These are phyloP conservation scores for Euclidia mi DNA, from an alignment of 2,888 invertebrate species.

Conservation along the genomic window DNA sequence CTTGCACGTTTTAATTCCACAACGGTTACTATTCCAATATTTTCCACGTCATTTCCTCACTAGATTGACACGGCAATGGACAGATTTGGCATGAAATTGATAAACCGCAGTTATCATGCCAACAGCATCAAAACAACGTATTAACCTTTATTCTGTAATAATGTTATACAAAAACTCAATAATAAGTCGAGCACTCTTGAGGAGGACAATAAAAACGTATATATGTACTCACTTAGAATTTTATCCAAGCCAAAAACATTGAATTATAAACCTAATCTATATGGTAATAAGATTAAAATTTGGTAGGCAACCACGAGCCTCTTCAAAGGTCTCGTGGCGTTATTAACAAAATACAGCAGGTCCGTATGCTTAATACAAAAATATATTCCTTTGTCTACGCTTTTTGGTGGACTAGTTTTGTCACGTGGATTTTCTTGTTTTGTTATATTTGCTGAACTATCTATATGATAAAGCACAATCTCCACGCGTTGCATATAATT, in stretches of 20 bases:
- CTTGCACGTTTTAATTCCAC: no score
- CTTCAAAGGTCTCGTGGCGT: conserved; percentile 50
- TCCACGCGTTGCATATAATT: no score
- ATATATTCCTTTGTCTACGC: conserved; percentile 70
- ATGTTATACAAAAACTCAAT: conserved; percentile 56
- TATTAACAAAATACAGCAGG: conserved; percentile 70
- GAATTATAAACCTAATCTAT: conserved; percentile 47
- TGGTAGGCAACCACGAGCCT: conserved; percentile 33
- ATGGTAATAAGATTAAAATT: conserved; percentile 54
- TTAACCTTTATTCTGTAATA: conserved; percentile 42
- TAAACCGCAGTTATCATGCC: conserved; percentile 1
- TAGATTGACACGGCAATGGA: no score
- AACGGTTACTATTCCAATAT: no score
- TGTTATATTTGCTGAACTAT: neutral
- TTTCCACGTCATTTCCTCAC: no score
- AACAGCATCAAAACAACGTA: conserved; percentile 47
- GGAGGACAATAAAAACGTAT: conserved; percentile 50
- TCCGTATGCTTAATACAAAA: conserved; percentile 72
- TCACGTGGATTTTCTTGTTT: conserved; percentile 3
- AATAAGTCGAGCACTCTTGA: conserved; percentile 51
- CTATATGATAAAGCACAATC: neutral
- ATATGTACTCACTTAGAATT: conserved; percentile 47
- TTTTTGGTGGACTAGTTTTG: conserved; percentile 37
- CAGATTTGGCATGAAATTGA: neutral
- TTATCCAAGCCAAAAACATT: conserved; percentile 26